These are phyloP conservation scores for Epinephelus moara DNA, from an alignment of 2,113 vertebrate genomes.

Conservation along the genomic window DNA sequence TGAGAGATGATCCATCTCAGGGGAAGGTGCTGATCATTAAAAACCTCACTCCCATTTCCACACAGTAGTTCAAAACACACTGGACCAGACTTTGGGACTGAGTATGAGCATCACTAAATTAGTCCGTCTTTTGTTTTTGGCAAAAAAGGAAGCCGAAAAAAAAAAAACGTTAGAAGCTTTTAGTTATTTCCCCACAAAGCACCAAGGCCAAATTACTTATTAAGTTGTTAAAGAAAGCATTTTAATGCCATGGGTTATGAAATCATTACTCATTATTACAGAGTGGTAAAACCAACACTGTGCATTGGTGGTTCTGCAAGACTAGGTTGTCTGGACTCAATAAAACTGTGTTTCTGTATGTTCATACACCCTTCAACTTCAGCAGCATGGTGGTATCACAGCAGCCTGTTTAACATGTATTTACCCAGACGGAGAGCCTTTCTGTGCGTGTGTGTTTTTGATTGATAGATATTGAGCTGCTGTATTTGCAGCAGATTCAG, in stretches of 20 bases:
- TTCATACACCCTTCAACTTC: neutral
- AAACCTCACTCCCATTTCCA: neutral
- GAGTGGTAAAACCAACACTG: neutral
- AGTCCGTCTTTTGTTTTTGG: neutral
- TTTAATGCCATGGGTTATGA: neutral
- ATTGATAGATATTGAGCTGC: slow-evolving; percentile 36
- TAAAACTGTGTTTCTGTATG: slow-evolving; percentile 25
- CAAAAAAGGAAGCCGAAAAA: neutral
- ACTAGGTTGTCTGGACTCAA: slow-evolving; percentile 18
- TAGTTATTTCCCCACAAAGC: neutral
- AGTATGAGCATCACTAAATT: neutral
- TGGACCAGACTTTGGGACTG: too few relatives aligned
- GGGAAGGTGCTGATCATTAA: too few relatives aligned
- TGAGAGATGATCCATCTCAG: too few relatives aligned
- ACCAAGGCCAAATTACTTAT: neutral
- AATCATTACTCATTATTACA: neutral
- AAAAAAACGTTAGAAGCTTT: neutral
- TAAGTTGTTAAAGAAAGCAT: neutral
- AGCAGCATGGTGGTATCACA: neutral
- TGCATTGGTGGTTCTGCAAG: neutral
- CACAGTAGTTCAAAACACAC: neutral
- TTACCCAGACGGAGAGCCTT: slow-evolving; percentile 17
- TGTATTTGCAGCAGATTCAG: slow-evolving; percentile 30
- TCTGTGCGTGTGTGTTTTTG: slow-evolving; percentile 20
- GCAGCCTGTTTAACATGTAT: slow-evolving; percentile 21